Base-by-base conservation (phyloP, 2,797 vertebrate genomes). In the Taeniopygia guttata region DNA sequence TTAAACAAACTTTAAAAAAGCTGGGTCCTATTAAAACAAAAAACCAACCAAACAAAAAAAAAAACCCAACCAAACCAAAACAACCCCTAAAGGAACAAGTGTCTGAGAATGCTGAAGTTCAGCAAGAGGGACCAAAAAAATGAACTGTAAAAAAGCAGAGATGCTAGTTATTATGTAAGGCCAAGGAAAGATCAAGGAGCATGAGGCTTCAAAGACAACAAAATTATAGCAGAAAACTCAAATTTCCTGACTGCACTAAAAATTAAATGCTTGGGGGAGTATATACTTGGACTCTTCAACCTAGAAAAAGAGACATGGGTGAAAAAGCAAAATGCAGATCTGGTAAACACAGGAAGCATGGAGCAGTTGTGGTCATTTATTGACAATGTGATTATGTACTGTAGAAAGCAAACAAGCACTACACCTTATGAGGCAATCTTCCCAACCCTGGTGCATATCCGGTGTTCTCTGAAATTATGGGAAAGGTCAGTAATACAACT, bases 11-110 rank as follows among this genome's bases (percentile, higher is more conserved):
- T 38, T 38, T 38, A 9, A 26, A 9, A 32, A 74, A 75, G 7
- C 36, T 40, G 2, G 46, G 30, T 83, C 49, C 22, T 76, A 25
- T 21, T 73, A n/a, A 85, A 93, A 70, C 22, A 3, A 38, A 64
- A 69, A 15, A 3, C 11, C 15, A 60, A 6, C 8, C 19, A 63
- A 45, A 18, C 11, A 27, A 21, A 42, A 34, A 21, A 42, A 34
- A 66, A 3, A 0, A 1, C 11, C 23, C 8, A 9, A 51, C 8
- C 29, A 49, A 60, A 13, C 25, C 5, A 29, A 59, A 69, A 16
- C 3, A 73, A 76, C 17, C 2, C 8, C 18, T 48, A 36, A 74
- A 83, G 26, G 42, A 88, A 64, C 3, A 78, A 32, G 21, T 72
- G 16, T 11, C 42, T 73, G 30, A 60, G 19, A 70, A 77, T 51